Evolutionary conservation across 2,797 vertebrate species (phyloP).

Genomic region (Alcedo quadribrachys): DNA sequence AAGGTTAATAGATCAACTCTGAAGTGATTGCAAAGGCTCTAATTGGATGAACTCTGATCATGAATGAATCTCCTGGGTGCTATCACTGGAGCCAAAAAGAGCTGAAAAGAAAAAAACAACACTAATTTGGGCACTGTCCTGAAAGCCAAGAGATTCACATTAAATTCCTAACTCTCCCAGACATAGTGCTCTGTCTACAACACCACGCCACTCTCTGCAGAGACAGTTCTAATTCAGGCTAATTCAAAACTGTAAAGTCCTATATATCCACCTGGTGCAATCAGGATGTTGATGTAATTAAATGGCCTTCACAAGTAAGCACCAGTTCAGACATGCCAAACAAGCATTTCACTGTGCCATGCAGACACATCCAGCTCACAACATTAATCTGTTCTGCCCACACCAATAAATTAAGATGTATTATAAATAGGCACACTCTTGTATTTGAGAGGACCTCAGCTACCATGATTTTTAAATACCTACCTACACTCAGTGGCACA

Average conservation of each 20-base stretch:
- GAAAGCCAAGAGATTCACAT: not conserved
- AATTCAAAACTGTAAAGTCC: not conserved
- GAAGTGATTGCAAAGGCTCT: not conserved
- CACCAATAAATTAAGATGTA: not conserved
- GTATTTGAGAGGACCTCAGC: not conserved
- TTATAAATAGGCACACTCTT: not conserved
- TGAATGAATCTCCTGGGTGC: not conserved
- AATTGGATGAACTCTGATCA: not conserved
- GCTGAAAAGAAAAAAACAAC: not conserved
- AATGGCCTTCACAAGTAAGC: not conserved
- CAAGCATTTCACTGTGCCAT: not conserved
- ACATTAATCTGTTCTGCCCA: not conserved
- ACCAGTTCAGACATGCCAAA: not conserved
- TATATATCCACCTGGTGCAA: not conserved
- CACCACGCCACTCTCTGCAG: not conserved
- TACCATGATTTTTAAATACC: not conserved
- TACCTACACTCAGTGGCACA: not conserved
- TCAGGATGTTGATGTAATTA: not conserved
- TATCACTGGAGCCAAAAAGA: not conserved
- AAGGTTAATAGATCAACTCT: not conserved
- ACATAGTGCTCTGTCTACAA: not conserved
- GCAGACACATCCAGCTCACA: not conserved
- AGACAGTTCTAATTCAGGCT: not conserved
- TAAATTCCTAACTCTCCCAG: not conserved
- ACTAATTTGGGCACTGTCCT: not conserved